Evolutionary conservation across 1,140 invertebrate species (phyloP), one percentile per base, ranked within the genome.

Genomic region (Dolichoris vasculosae): DNA sequence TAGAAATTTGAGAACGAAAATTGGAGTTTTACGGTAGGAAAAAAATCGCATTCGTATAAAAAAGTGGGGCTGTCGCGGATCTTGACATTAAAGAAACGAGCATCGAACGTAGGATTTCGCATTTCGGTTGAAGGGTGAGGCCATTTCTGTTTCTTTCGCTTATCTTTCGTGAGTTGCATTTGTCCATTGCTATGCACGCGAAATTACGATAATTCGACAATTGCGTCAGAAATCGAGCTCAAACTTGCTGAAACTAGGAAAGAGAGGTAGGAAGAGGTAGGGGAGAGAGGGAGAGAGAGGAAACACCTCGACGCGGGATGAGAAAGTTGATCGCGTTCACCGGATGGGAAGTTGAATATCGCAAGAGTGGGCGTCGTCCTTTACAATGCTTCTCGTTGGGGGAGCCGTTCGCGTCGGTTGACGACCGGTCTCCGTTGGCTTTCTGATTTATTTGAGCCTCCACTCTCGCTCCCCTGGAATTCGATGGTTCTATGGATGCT

Each of bases 401-500:
- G 40, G 79, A 30, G 51, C 30, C 23, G 6, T 15, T 59, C 76
- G 20, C 30, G 4, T 59, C 26, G 17, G 64, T 32, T 40, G 23
- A 23, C 13, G 11, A 59, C 26, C 51, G 20, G 48, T 30, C 30
- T n/a, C 46, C 20, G 43, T 73, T 73, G 35, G 48, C 48, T 46
- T 40, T 73, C 73, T 59, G 81, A 75, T 83, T 83, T 83, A 82
- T 73, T 82, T 59, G 35, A 26, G 80, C 40, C 35, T 73, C 38
- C 26, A 63, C 59, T 23, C n/a, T 9, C 30, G 26, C n/a, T n/a
- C 63, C 3, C n/a, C 7, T n/a, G 48, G 30, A 38, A 78, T 32
- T 78, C n/a, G 77, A 78, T 17, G 32, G 35, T 43, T 79, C 77
- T 40, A 55, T 59, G 67, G 38, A 71, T 40, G 38, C 32, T 71